Evolutionary conservation across 2,797 vertebrate species (phyloP), one percentile per base, ranked within the genome.

Genomic region (Epinephelus malabaricus): DNA sequence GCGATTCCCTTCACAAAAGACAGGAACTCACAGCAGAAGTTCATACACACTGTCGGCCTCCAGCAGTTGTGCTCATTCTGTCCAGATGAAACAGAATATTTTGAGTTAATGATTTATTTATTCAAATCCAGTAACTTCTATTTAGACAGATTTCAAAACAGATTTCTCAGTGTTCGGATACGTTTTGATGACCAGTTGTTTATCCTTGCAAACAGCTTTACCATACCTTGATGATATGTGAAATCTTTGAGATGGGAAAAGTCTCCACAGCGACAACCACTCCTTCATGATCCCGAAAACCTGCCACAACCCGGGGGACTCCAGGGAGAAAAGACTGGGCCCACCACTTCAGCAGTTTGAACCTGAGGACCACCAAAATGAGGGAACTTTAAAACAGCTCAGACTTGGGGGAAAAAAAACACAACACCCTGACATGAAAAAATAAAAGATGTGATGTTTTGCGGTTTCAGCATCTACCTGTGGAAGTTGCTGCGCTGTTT

Each of bases 1-100:
- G 92, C 96, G 27, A 94, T 91, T 12, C 50, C 89, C 90, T 96
- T 96, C 70, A 96, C 93, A 78, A 97, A 97, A 45, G 94, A 95
- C 86, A 98, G 93, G 88, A 97, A 97, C 27, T 97, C 96, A 0
- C 91, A 92, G 84, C 97, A 97, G 84, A 98, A 98, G 91, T 98
- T 98, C 97, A 98, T 97, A 61, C 97, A 98, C 64, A 98, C 97
- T 0, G 97, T 97, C 3, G 97, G 97, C 62, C 95, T 97, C 97
- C 97, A 98, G 94, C 96, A 96, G 61, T 97, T 95, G 8, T 78
- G 84, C 85, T 98, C 97, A 17, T 93, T 94, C 97, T 98, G 71
- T 54, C 64, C 49, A 70, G 46, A 77, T 25, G 4, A 45, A 74
- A 82, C 13, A 65, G 5, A 65, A 68, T 38, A 34, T 10, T 65